phyloP scores from a whole-genome alignment of 2,113 vertebrate genomes.

The Bubo bubo region DNA sequence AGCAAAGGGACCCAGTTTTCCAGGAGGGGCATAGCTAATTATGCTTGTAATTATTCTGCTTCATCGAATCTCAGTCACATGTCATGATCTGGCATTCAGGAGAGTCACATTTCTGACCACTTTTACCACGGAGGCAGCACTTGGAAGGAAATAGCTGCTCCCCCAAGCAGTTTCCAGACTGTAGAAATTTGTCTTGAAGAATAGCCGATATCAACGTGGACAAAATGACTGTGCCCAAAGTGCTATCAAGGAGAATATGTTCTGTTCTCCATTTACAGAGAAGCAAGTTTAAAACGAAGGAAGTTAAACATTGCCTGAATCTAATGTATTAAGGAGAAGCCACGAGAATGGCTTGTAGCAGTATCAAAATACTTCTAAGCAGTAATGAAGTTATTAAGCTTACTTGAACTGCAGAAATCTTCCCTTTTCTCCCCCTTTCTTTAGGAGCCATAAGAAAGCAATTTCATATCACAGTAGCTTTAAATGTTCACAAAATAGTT shows the following conservation, averaged over 20 bases:
- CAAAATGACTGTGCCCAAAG: neutral
- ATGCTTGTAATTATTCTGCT: slow-evolving; percentile 12
- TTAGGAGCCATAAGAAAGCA: neutral
- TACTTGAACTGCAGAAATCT: neutral
- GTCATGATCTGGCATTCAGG: neutral
- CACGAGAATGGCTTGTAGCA: neutral
- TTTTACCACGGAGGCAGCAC: neutral
- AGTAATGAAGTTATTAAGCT: slow-evolving; percentile 16
- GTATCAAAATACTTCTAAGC: neutral
- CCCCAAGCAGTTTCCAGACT: neutral
- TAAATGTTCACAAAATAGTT: neutral
- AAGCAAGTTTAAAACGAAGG: neutral
- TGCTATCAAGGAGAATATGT: neutral
- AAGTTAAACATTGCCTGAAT: neutral
- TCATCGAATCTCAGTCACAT: slow-evolving; percentile 4
- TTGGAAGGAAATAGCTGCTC: slow-evolving; percentile 15
- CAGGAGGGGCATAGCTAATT: neutral
- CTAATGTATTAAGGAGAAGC: neutral
- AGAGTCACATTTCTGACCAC: slow-evolving; percentile 41
- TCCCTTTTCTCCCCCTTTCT: neutral
- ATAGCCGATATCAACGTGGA: neutral
- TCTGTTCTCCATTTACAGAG: neutral
- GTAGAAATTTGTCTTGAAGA: slow-evolving; percentile 11
- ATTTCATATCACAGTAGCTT: neutral
- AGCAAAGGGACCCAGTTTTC: neutral